Evolutionary conservation across 1,140 invertebrate species (phyloP).

Genomic region (Dufourea novaeangliae): DNA sequence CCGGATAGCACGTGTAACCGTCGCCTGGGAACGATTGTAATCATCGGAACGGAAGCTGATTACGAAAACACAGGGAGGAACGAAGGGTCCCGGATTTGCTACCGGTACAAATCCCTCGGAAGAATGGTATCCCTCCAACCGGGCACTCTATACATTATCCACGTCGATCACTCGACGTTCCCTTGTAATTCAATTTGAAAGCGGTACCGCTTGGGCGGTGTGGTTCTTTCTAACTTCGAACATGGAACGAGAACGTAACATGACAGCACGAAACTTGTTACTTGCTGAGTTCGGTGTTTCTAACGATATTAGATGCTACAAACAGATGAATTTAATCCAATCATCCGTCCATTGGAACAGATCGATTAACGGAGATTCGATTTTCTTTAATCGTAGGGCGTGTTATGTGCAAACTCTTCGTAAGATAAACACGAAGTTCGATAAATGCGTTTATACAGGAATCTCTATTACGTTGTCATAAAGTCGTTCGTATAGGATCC

Average conservation of each 20-base stretch:
- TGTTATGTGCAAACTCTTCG: not conserved
- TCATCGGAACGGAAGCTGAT: constrained; percentile 20
- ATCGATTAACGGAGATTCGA: not conserved
- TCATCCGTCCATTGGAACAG: not conserved
- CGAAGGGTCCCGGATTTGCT: not conserved
- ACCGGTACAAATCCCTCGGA: too few relatives aligned
- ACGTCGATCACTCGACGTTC: not conserved
- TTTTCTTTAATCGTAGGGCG: not conserved
- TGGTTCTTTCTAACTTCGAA: not conserved
- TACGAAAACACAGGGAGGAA: not conserved
- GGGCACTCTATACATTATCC: too few relatives aligned
- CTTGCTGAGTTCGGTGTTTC: not conserved
- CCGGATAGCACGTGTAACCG: constrained; percentile 84
- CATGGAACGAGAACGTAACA: not conserved
- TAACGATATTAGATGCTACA: not conserved
- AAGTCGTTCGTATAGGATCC: not conserved
- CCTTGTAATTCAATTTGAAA: not conserved
- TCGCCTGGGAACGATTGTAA: constrained; percentile 82
- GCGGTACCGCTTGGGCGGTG: not conserved
- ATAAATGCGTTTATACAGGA: too few relatives aligned
- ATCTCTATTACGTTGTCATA: too few relatives aligned
- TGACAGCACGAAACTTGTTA: not conserved
- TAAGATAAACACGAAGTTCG: too few relatives aligned
- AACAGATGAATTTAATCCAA: constrained; percentile 1
- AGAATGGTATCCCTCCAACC: not conserved